A percentile compares a stretch with the other conserved stretches of the same genome.
These are phyloP conservation scores for Gastrophysa polygoni DNA, from an alignment of 2,888 invertebrate species.

Conservation along the genomic window DNA sequence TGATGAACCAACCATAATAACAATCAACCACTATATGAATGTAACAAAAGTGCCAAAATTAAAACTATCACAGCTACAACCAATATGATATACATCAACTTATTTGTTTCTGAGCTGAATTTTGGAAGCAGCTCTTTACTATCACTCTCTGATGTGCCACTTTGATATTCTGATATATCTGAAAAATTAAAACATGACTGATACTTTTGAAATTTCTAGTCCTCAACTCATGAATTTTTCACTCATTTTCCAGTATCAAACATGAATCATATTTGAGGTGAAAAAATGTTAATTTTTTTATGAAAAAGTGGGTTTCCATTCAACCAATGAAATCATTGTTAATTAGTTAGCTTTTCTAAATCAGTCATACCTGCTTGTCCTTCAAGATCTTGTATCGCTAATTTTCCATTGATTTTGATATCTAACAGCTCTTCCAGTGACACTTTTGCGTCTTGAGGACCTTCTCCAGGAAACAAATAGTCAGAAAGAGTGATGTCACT, in stretches of 20 bases:
- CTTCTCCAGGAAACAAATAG: constrained; percentile 91
- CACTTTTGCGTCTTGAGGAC: constrained; percentile 78
- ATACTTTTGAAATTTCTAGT: constrained; percentile 7
- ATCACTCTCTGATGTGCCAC: constrained; percentile 57
- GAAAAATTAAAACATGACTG: constrained; percentile 8
- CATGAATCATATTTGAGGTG: no score
- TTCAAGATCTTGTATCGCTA: constrained; percentile 70
- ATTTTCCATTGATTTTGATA: constrained; percentile 70
- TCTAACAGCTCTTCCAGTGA: constrained; percentile 84
- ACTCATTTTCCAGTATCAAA: no score
- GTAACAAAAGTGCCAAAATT: constrained; percentile 67
- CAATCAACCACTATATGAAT: constrained; percentile 52
- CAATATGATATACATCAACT: constrained; percentile 67
- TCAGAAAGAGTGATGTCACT: constrained; percentile 78
- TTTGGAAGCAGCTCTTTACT: constrained; percentile 61
- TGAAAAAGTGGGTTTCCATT: no score
- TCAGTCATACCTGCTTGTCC: constrained; percentile 70
- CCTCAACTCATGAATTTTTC: no score
- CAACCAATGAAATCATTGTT: no score
- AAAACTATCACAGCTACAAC: constrained; percentile 68
- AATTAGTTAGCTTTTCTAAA: no score
- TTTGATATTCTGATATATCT: constrained; percentile 43
- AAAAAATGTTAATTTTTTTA: no score
- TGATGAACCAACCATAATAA: no score
- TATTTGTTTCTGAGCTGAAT: constrained; percentile 63